Base-by-base conservation (phyloP, 2,888 invertebrate species). In the Pyrrhosoma nymphula region DNA sequence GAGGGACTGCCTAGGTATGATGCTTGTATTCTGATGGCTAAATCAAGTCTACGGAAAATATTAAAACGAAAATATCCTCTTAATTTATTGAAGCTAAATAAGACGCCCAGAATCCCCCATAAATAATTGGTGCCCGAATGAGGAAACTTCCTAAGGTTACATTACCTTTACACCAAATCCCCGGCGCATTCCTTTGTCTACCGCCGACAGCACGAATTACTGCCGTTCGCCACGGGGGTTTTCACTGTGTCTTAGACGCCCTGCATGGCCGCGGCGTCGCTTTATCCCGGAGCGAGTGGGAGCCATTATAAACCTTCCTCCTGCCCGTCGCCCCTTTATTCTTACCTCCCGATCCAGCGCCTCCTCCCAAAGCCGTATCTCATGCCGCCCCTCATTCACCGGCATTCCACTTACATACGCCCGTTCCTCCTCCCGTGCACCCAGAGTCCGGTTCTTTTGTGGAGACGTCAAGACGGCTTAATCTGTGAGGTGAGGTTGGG, bases 381-480 rank as follows among this genome's bases (percentile, higher is more conserved):
- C 93, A 93, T 93, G 23, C 91, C 90, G 30, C 56, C 90, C 63
- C 47, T 26, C 93, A 30, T 14, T 12, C 89, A 89, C 56, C 56
- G 14, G 55, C 89, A 56, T 89, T 56, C 89, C 89, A 56, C 89
- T 56, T 89, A 91, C 63, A 63, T 63, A 39, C 35, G 60, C 91
- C 91, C 91, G 63, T 91, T 39, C 91, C 91, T 91, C 63, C 91
- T 91, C 39, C 91, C 39, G 91, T 91, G 39, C 63, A 63, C 69
- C 93, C 16, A 20, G 47, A 93, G 93, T 93, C 93, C 93, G 93
- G 93, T 93, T 93, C 93, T 93, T 93, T 93, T 93, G 93, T 93
- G 69, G 60, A 63, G 60, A 93, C 93, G 93, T 93, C 93, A 93
- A 93, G 93, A 93, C 93, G 93, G 93, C 93, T 93, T 93, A 93